Percentiles rank a stretch among this genome's conserved stretches.
phyloP scores from a whole-genome alignment of 2,888 invertebrate genomes.

The Drosophila tripunctata region DNA sequence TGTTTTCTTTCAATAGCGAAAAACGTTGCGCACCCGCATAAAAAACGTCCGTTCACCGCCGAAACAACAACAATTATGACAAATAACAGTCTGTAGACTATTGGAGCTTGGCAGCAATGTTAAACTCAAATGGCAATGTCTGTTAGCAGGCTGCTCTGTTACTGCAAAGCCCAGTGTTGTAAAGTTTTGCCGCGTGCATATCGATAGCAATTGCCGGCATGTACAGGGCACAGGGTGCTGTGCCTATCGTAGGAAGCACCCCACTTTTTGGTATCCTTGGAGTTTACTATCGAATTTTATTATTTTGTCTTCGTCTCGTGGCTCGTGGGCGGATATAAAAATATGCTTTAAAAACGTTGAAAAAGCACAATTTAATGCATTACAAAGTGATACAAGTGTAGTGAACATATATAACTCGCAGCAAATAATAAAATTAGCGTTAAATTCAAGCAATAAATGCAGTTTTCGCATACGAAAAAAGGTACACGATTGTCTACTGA shows the following conservation, averaged over 20 bases:
- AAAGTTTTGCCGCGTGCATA: neutral
- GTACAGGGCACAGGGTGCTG: slow-evolving; percentile 42
- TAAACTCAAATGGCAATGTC: slow-evolving; percentile 33
- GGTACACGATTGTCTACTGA: slow-evolving; percentile 18
- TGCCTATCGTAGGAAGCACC: slow-evolving; percentile 36
- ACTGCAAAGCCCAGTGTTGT: slow-evolving; percentile 27
- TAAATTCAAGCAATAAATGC: slow-evolving; percentile 7
- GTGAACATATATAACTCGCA: neutral
- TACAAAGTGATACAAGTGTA: slow-evolving; percentile 8
- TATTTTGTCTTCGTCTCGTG: slow-evolving; percentile 52
- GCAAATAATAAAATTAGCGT: neutral
- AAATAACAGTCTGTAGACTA: slow-evolving; percentile 36
- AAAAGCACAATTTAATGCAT: slow-evolving; percentile 22
- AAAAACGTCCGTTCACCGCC: slow-evolving; percentile 49
- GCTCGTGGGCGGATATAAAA: slow-evolving; percentile 48
- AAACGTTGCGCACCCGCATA: slow-evolving; percentile 57
- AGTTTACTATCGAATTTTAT: slow-evolving; percentile 62
- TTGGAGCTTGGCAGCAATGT: slow-evolving; percentile 24
- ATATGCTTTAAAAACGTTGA: slow-evolving; percentile 30
- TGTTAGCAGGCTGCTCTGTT: neutral
- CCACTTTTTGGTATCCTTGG: slow-evolving; percentile 63
- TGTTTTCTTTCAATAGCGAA: slow-evolving; percentile 31
- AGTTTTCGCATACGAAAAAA: slow-evolving; percentile 16
- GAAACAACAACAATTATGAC: slow-evolving; percentile 54
- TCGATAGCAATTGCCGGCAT: slow-evolving; percentile 31